These are phyloP conservation scores for Pangasius macronema DNA, from an alignment of 2,797 vertebrate genomes.

Conservation along the genomic window DNA sequence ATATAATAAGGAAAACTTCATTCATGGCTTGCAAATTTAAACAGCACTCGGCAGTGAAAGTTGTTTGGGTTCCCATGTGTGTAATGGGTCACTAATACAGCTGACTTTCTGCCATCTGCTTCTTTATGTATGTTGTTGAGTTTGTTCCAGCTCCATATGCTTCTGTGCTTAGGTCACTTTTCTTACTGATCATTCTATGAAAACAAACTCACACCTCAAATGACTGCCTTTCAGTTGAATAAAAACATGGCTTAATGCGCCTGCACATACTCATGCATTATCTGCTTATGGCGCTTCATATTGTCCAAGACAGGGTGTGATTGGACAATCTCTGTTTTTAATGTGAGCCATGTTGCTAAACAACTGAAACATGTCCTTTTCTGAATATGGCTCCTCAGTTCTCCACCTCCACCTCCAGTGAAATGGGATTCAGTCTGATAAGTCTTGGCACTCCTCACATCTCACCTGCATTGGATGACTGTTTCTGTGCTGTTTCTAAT, in stretches of 20 bases:
- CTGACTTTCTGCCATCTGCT: constrained; percentile 69
- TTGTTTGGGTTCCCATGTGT: constrained; percentile 18
- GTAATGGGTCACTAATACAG: constrained; percentile 32
- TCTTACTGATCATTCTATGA: constrained; percentile 63
- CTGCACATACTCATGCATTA: constrained; percentile 49
- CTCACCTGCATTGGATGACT: constrained; percentile 51
- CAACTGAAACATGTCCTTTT: constrained; percentile 62
- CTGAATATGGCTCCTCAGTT: constrained; percentile 59
- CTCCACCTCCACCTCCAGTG: constrained; percentile 46
- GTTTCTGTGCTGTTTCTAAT: constrained; percentile 53
- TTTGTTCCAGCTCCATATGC: constrained; percentile 69
- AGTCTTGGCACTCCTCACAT: constrained; percentile 37
- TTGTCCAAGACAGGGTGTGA: constrained; percentile 61
- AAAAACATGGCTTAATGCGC: constrained; percentile 60
- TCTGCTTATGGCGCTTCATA: constrained; percentile 47
- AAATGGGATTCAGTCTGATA: constrained; percentile 38
- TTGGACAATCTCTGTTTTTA: constrained; percentile 62
- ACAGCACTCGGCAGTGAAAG: constrained; percentile 18
- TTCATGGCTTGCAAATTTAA: constrained; percentile 11
- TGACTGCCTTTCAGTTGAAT: constrained; percentile 61
- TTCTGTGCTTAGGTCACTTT: constrained; percentile 64
- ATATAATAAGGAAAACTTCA: background rate
- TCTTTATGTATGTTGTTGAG: constrained; percentile 71
- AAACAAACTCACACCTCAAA: constrained; percentile 51
- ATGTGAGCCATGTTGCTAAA: constrained; percentile 52